Evolutionary conservation across 2,888 invertebrate species (phyloP).

Genomic region (Coenonympha glycerion): DNA sequence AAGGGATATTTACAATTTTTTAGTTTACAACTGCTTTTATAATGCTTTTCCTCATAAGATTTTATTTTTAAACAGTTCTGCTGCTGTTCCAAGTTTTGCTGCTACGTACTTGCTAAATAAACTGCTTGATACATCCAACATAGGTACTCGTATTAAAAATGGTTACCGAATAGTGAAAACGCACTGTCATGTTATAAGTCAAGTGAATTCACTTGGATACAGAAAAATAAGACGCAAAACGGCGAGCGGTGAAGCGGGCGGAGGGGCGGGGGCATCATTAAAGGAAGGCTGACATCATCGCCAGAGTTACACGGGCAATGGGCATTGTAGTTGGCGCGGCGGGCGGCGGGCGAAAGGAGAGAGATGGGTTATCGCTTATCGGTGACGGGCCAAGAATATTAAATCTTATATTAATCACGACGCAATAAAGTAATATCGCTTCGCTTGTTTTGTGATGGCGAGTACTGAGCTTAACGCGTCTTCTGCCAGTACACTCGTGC

Average conservation of each 20-base stretch:
- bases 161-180: background rate
- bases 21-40: too few relatives aligned
- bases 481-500: too few relatives aligned
- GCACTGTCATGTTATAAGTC: background rate
- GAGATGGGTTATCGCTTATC: constrained; percentile 54
- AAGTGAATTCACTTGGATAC: constrained; percentile 23
- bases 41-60: too few relatives aligned
- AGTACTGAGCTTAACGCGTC: background rate
- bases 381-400: constrained; percentile 52
- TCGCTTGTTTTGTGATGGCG: background rate
- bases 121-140: too few relatives aligned
- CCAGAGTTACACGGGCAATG: constrained; percentile 58
- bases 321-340: constrained; percentile 58
- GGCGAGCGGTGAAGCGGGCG: constrained; percentile 53
- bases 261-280: constrained; percentile 37
- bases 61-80: too few relatives aligned
- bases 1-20: too few relatives aligned
- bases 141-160: too few relatives aligned
- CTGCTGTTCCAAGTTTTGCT: too few relatives aligned
- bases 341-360: constrained; percentile 50
- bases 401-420: constrained; percentile 42
- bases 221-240: constrained; percentile 38
- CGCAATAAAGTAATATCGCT: constrained; percentile 14
- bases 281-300: constrained; percentile 71
- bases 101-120: too few relatives aligned